Evolutionary conservation across 2,797 vertebrate species (phyloP).

Genomic region (Mycteria americana): DNA sequence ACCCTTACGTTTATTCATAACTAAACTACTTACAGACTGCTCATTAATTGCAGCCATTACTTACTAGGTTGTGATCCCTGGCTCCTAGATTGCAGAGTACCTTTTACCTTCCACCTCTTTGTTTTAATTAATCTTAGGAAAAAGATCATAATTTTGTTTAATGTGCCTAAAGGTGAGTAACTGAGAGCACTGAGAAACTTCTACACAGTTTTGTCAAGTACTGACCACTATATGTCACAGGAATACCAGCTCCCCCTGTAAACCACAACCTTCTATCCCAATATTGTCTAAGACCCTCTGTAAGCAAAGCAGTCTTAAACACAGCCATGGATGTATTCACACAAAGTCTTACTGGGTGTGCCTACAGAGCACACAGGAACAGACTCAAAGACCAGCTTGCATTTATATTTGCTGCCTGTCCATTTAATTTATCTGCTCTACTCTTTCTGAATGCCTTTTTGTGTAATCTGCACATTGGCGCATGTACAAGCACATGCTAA

Average conservation of each 20-base stretch:
- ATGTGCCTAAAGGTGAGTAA: background rate
- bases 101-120: background rate
- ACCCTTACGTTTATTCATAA: slow-evolving; percentile 57
- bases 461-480: background rate
- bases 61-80: slow-evolving; percentile 33
- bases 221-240: background rate
- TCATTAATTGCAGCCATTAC: slow-evolving; percentile 51
- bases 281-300: background rate
- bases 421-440: background rate
- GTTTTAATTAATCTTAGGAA: slow-evolving; percentile 48
- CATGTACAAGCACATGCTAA: background rate
- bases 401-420: background rate
- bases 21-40: background rate
- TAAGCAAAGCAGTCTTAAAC: background rate
- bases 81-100: slow-evolving; percentile 21
- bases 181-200: background rate
- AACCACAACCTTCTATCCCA: background rate
- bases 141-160: background rate
- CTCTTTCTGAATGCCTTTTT: background rate
- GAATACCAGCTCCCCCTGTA: background rate
- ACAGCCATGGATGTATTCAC: background rate
- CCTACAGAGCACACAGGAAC: background rate
- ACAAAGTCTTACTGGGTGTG: background rate
- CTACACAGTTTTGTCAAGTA: background rate
- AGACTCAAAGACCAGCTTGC: background rate